Percentiles rank a stretch among this genome's conserved stretches.
Evolutionary conservation across 2,888 invertebrate species (phyloP).

Genomic region (Euplexia lucipara): DNA sequence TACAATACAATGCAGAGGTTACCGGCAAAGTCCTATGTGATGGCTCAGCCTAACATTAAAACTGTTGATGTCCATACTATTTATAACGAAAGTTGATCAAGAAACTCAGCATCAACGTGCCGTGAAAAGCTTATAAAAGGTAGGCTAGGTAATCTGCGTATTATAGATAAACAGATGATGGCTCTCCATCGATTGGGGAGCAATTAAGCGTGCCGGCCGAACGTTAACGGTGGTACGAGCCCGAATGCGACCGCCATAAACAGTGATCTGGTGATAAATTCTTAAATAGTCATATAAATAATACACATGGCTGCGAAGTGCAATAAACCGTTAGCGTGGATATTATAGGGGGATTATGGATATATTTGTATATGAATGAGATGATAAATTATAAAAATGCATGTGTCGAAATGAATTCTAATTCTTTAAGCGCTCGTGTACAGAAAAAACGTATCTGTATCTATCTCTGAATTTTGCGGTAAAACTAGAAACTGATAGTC

Average conservation of each 20-base stretch:
- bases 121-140: slow-evolving; percentile 48
- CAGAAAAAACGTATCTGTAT: no score
- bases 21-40: slow-evolving; percentile 2
- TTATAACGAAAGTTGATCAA: slow-evolving; percentile 15
- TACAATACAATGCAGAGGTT: slow-evolving; percentile 6
- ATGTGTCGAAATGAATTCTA: slow-evolving; percentile 18
- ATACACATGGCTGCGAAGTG: slow-evolving; percentile 53
- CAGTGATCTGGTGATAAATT: slow-evolving; percentile 61
- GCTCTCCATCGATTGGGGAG: slow-evolving; percentile 59
- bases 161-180: slow-evolving; percentile 59
- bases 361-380: slow-evolving; percentile 31
- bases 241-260: slow-evolving; percentile 65
- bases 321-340: slow-evolving; percentile 57
- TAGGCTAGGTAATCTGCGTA: slow-evolving; percentile 55
- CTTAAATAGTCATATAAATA: slow-evolving; percentile 62
- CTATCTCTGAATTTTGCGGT: not conserved
- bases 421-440: not conserved
- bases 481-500: not conserved
- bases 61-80: slow-evolving; percentile 1
- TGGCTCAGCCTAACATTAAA: slow-evolving; percentile 1
- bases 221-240: slow-evolving; percentile 57
- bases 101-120: slow-evolving; percentile 32
- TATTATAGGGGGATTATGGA: slow-evolving; percentile 45
- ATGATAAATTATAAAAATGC: slow-evolving; percentile 20
- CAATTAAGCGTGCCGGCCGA: slow-evolving; percentile 65